phyloP scores from a whole-genome alignment of 2,797 vertebrate genomes.

The Helarctos malayanus region DNA sequence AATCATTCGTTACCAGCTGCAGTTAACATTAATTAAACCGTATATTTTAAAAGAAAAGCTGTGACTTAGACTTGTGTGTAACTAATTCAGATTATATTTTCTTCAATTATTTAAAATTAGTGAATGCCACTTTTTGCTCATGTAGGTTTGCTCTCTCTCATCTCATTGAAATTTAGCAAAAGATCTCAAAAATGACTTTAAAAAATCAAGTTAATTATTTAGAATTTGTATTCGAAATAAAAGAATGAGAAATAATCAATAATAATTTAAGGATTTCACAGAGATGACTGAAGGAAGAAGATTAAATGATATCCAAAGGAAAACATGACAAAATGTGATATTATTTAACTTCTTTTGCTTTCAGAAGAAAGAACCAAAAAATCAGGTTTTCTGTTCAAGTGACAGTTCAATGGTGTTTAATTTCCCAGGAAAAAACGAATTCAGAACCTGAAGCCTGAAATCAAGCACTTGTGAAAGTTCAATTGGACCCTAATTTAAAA shows the following conservation, averaged over 20 bases:
- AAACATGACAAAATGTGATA: background rate
- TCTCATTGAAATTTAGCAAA: background rate
- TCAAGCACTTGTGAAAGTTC: slow-evolving; percentile 61
- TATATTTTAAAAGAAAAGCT: background rate
- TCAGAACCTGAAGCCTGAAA: background rate
- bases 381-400: slow-evolving; percentile 35
- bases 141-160: background rate
- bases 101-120: background rate
- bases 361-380: background rate
- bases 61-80: background rate
- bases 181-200: background rate
- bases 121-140: background rate
- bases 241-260: background rate
- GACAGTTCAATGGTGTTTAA: slow-evolving; percentile 17
- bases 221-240: background rate
- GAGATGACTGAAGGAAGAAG: background rate
- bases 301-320: background rate
- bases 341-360: slow-evolving; percentile 12
- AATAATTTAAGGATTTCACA: background rate
- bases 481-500: slow-evolving; percentile 45
- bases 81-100: background rate
- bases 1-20: background rate
- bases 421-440: background rate
- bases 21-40: background rate
- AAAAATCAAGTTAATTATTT: background rate